These are phyloP conservation scores for Zenarchopterus dispar DNA, from an alignment of 2,797 vertebrate genomes.

Conservation along the genomic window DNA sequence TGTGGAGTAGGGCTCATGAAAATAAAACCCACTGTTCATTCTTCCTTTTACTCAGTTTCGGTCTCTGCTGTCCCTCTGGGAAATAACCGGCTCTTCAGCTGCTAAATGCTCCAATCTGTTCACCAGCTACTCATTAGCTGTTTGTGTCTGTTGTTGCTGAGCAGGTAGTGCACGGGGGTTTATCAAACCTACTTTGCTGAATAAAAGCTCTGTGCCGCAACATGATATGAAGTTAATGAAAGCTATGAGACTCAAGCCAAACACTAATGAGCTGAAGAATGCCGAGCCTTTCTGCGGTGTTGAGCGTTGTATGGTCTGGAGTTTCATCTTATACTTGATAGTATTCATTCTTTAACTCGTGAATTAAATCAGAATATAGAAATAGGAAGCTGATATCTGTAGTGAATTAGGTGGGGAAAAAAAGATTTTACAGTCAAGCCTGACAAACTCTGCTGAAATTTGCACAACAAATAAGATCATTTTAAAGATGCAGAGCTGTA, in stretches of 20 bases:
- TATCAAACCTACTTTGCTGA: constrained; percentile 1
- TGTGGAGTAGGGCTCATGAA: not conserved
- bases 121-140: not conserved
- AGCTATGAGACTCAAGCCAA: not conserved
- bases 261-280: too few relatives aligned
- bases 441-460: constrained; percentile 19
- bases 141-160: not conserved
- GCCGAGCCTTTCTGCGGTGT: too few relatives aligned
- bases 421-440: constrained; percentile 5
- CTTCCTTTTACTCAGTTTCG: constrained; percentile 3
- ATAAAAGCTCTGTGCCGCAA: not conserved
- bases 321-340: too few relatives aligned
- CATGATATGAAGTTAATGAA: not conserved
- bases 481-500: constrained; percentile 52
- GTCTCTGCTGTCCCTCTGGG: constrained; percentile 3
- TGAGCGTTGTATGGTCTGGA: too few relatives aligned
- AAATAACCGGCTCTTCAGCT: constrained; percentile 6
- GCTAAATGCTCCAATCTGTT: constrained; percentile 6
- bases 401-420: constrained; percentile 3
- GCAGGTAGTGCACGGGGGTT: not conserved
- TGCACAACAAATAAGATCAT: constrained; percentile 37
- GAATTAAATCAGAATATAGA: not conserved
- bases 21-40: not conserved
- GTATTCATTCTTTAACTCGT: not conserved
- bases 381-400: not conserved